Conservation (phyloP, 2,113 vertebrate genomes). For the Notechis scutatus region DNA sequence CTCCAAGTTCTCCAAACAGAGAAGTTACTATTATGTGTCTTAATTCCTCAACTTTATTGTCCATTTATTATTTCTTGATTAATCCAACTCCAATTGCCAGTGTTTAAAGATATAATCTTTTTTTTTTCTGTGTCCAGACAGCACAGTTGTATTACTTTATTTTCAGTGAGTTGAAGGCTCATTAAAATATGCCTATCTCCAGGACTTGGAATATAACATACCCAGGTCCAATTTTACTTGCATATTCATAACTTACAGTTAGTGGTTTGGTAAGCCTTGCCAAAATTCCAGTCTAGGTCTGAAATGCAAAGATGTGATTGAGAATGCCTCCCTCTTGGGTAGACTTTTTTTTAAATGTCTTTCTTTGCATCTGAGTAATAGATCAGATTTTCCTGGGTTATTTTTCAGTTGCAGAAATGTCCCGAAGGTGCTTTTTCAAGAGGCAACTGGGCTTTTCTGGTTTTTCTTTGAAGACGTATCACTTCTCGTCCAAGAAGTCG, state of each 20-base stretch:
- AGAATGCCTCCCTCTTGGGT: neutral
- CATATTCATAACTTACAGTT: neutral
- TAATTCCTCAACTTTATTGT: neutral
- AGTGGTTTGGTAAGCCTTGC: neutral
- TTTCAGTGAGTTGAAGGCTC: slow-evolving; percentile 6
- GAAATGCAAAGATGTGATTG: neutral
- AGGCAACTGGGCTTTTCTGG: too few species aligned
- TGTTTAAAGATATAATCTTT: neutral
- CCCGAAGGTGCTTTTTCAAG: too few species aligned
- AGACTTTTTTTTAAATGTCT: neutral
- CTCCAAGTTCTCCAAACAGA: neutral
- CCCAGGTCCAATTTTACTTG: neutral
- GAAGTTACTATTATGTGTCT: slow-evolving; percentile 2
- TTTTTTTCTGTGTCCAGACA: neutral
- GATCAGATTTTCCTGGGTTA: neutral
- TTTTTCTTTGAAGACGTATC: too few species aligned
- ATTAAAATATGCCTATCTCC: neutral
- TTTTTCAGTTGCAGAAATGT: neutral
- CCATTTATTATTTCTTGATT: slow-evolving; percentile 7
- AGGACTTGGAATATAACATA: neutral
- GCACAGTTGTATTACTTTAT: neutral
- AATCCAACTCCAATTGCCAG: neutral
- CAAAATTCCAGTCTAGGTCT: neutral
- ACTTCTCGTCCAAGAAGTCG: too few species aligned
- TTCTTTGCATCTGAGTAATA: neutral